Percentiles rank a stretch among this genome's conserved stretches.
Evolutionary conservation across 2,797 vertebrate genomes (phyloP).

Genomic region (Malacoctenus gilli): DNA sequence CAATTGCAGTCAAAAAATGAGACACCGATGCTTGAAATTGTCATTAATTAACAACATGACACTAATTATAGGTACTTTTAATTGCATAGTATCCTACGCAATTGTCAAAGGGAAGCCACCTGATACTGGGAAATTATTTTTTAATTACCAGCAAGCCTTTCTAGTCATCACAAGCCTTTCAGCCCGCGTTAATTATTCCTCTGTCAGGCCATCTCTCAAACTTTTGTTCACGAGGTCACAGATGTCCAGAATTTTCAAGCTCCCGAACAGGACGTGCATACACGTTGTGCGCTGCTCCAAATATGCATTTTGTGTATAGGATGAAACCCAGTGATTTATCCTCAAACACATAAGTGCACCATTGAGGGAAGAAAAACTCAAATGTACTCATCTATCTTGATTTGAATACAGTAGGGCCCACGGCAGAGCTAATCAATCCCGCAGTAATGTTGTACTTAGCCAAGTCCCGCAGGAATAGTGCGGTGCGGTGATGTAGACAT

Average conservation of each 20-base stretch:
- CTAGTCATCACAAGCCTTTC: constrained; percentile 63
- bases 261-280: constrained; percentile 11
- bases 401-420: constrained; percentile 53
- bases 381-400: constrained; percentile 59
- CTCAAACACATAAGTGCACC: constrained; percentile 10
- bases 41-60: constrained; percentile 81
- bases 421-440: constrained; percentile 67
- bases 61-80: constrained; percentile 84
- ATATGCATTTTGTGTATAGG: constrained; percentile 9
- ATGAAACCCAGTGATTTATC: constrained; percentile 22
- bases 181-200: constrained; percentile 74
- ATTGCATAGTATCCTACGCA: constrained; percentile 81
- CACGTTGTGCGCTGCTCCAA: constrained; percentile 11
- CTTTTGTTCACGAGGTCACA: constrained; percentile 69
- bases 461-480: constrained; percentile 47
- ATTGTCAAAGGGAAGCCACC: constrained; percentile 83
- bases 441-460: constrained; percentile 68
- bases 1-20: constrained; percentile 62
- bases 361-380: constrained; percentile 36
- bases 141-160: constrained; percentile 79
- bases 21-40: constrained; percentile 68
- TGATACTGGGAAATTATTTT: constrained; percentile 83
- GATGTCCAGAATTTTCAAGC: constrained; percentile 51
- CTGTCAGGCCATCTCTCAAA: constrained; percentile 68
- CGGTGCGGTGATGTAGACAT: constrained; percentile 44